Base-by-base conservation (phyloP, 1,140 invertebrate species). In the Drosophila sucinea region DNA sequence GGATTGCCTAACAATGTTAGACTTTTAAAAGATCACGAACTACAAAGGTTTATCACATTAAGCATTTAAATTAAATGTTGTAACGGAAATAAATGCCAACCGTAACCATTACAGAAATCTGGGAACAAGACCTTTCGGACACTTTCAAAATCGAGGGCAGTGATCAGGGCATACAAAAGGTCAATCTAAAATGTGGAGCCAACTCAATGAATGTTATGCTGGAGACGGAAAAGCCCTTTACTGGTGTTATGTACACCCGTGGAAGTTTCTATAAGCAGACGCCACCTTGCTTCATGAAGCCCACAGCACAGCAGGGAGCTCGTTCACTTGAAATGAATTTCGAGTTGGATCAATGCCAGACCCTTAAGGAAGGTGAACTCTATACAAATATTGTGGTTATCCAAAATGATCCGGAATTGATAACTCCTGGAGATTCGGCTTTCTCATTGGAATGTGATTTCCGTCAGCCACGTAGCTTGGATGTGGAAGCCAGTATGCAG, bases 401-500 rank as follows among this genome's bases (percentile, higher is more conserved):
- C 17, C 94, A 95, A 77, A 93, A 95, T 70, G 94, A 95, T 83
- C 94, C 94, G 40, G 94, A 95, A 66, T 78, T 95, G 4, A 93
- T 95, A 62, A 94, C 94, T 60, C 94, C 94, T 1, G 94, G 94
- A 1, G 94, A 95, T 85, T 93, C 94, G 6, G 94, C 94, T 51
- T 95, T 95, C 79, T 93, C 93, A 55, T 77, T 95, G 47, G 93
- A 94, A 90, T 95, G 94, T 75, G 94, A 94, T 90, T 94, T 94
- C 75, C 93, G 92, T 7, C 92, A 93, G 65, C 92, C 93, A 10
- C 90, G 92, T 55, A 93, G 93, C 61, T 63, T 93, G 40, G 93
- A 92, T 33, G 93, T 94, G 27, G 92, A 92, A 61, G 93, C 94
- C 29, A 92, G 93, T 75, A 91, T 94, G 60, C 89, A 92, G 70